phyloP scores from a whole-genome alignment of 2,797 vertebrate genomes.

The Schizopygopsis malacanthus region DNA sequence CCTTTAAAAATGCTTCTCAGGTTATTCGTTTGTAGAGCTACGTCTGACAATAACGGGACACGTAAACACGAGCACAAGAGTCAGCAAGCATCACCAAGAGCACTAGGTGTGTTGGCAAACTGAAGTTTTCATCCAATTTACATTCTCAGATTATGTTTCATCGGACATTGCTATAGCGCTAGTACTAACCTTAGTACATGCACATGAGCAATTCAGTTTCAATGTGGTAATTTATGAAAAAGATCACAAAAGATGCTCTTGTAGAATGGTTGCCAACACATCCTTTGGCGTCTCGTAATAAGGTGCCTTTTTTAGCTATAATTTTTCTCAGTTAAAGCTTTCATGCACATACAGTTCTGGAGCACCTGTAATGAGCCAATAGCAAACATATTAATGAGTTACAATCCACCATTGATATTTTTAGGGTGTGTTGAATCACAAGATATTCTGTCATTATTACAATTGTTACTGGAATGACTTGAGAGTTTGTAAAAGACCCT shows the following conservation, averaged over 20 bases:
- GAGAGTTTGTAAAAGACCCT: slow-evolving; percentile 11
- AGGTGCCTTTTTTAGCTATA: slow-evolving; percentile 36
- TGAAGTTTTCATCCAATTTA: slow-evolving; percentile 24
- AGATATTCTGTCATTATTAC: background rate
- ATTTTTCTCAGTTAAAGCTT: slow-evolving; percentile 40
- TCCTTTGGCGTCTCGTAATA: slow-evolving; percentile 4
- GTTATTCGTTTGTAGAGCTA: slow-evolving; percentile 27
- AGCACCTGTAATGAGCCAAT: slow-evolving; percentile 35
- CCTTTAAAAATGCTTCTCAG: slow-evolving; percentile 25
- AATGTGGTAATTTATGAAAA: slow-evolving; percentile 10
- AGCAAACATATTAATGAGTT: slow-evolving; percentile 26
- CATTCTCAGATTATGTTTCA: background rate
- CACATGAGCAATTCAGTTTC: background rate
- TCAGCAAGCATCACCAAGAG: slow-evolving; percentile 31
- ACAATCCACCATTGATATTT: slow-evolving; percentile 11
- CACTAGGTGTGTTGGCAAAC: slow-evolving; percentile 49
- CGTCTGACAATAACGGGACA: slow-evolving; percentile 34
- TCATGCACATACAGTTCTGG: slow-evolving; percentile 33
- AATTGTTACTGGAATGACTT: slow-evolving; percentile 12
- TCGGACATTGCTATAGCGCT: background rate
- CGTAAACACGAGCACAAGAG: slow-evolving; percentile 33
- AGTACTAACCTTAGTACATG: slow-evolving; percentile 14
- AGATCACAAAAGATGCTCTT: background rate
- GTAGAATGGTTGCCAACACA: slow-evolving; percentile 29
- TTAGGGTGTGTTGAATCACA: background rate